A percentile compares a stretch with the other conserved stretches of the same genome.
Conservation (phyloP, 2,797 vertebrate species). For the Varecia variegata region DNA sequence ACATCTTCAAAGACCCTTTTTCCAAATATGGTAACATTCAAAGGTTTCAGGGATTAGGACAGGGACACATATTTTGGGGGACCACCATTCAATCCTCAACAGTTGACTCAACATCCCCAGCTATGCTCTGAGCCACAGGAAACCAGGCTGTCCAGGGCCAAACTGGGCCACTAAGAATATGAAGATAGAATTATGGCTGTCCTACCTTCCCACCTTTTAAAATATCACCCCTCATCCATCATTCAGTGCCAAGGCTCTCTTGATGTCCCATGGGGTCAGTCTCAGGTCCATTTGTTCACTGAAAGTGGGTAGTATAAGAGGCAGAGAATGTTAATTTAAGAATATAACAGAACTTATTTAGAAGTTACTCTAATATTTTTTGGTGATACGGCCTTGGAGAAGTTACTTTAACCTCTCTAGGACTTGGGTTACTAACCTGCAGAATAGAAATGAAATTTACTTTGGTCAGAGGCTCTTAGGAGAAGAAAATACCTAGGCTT, state of each 20-base stretch:
- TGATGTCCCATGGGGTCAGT: not conserved
- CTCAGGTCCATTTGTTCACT: not conserved
- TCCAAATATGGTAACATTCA: not conserved
- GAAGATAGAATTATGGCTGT: not conserved
- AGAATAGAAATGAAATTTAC: not conserved
- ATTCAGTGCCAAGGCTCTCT: not conserved
- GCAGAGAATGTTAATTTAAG: not conserved
- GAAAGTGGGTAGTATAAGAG: not conserved
- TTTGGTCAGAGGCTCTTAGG: not conserved
- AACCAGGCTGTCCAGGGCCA: not conserved
- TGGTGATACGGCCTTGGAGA: not conserved
- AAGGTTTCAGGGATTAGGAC: not conserved
- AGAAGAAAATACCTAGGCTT: not conserved
- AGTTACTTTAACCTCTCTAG: not conserved
- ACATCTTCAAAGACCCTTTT: not conserved
- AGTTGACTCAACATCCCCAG: not conserved
- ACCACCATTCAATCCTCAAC: not conserved
- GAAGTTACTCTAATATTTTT: not conserved
- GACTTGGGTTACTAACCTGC: not conserved
- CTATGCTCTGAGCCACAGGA: not conserved
- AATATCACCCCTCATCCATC: not conserved
- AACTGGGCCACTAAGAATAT: not conserved
- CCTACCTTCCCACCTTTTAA: not conserved
- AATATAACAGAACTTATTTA: conserved; percentile 5
- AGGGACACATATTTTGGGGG: not conserved